These are phyloP conservation scores for Ganaspis brasiliensis DNA, from an alignment of 2,888 invertebrate species.

Conservation along the genomic window DNA sequence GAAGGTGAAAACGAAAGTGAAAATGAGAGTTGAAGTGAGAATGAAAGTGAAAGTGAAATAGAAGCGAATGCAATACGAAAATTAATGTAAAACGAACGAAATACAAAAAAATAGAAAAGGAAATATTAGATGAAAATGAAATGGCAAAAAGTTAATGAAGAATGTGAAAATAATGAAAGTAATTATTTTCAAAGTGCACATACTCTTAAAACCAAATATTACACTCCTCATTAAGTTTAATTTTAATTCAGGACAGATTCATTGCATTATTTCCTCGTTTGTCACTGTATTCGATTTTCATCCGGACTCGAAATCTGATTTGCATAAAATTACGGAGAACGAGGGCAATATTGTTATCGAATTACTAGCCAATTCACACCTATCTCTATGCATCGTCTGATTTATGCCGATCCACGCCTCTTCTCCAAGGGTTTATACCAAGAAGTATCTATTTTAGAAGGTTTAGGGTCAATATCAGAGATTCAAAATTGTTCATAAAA, in stretches of 20 bases:
- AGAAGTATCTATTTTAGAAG: not conserved
- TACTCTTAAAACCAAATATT: not conserved
- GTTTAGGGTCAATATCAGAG: not conserved
- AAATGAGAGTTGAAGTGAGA: too few relatives aligned
- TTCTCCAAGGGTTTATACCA: not conserved
- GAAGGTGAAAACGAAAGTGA: too few relatives aligned
- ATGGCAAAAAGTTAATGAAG: too few relatives aligned
- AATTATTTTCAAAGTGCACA: not conserved
- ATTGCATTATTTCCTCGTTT: slow-evolving; percentile 25
- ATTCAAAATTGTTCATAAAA: not conserved
- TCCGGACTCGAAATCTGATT: slow-evolving; percentile 48
- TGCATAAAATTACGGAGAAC: slow-evolving; percentile 54
- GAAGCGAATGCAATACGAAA: too few relatives aligned
- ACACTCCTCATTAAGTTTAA: not conserved
- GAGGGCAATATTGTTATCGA: slow-evolving; percentile 49
- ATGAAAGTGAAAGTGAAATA: too few relatives aligned
- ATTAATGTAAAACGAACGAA: too few relatives aligned
- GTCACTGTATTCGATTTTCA: slow-evolving; percentile 45
- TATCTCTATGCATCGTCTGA: slow-evolving; percentile 37
- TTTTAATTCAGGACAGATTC: not conserved
- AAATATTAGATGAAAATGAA: not conserved
- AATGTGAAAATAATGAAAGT: not conserved
- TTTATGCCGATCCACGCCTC: slow-evolving; percentile 33
- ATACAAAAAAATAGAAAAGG: too few relatives aligned
- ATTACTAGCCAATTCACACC: slow-evolving; percentile 54